phyloP scores from a whole-genome alignment of 2,888 invertebrate species.

The Aleiodes leptofemur region DNA sequence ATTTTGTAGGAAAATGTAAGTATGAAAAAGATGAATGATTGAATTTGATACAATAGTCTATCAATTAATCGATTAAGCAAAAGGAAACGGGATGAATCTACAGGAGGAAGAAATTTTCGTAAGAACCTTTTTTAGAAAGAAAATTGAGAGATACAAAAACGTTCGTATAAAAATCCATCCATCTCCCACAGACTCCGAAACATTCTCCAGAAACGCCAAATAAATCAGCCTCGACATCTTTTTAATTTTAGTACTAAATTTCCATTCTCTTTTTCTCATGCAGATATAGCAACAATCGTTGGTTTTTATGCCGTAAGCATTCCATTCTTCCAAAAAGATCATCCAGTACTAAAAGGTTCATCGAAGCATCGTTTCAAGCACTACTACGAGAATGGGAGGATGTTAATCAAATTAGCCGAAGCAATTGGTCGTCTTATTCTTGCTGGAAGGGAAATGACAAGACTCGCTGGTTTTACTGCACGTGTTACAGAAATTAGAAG shows the following conservation, averaged over 20 bases:
- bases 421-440: slow-evolving; percentile 96
- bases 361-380: slow-evolving; percentile 83
- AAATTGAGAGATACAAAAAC: no score
- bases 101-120: no score
- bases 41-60: no score
- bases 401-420: slow-evolving; percentile 97
- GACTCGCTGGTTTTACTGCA: slow-evolving; percentile 95
- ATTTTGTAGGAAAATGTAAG: slow-evolving; percentile 96
- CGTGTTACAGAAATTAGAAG: slow-evolving; percentile 92
- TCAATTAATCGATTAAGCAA: neutral
- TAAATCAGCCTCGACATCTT: no score
- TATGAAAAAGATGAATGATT: slow-evolving; percentile 47
- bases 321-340: slow-evolving; percentile 90
- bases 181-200: no score
- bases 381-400: slow-evolving; percentile 97
- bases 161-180: no score
- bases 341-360: slow-evolving; percentile 81
- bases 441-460: slow-evolving; percentile 95
- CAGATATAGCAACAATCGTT: slow-evolving; percentile 95
- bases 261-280: slow-evolving; percentile 51
- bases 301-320: slow-evolving; percentile 97
- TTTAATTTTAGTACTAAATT: neutral
- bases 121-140: no score
- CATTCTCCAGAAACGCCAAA: no score
- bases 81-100: no score